Conservation (phyloP, 2,797 vertebrate species). For the Hemibagrus guttatus region DNA sequence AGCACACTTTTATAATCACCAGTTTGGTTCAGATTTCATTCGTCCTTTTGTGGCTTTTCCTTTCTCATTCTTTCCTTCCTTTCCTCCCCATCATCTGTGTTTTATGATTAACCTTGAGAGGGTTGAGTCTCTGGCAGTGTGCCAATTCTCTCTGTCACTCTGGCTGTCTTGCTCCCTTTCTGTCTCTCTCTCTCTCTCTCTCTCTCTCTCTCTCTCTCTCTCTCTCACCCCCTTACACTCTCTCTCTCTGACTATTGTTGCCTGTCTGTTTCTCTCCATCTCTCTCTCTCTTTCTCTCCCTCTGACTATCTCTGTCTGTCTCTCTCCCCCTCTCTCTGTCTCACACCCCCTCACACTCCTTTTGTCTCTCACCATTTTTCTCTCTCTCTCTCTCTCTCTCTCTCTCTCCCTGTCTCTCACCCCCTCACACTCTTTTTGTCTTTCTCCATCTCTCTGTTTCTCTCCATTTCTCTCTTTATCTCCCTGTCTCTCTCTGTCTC, state of each 20-base stretch:
- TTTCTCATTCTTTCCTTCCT: conserved; percentile 15
- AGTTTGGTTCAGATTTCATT: neutral
- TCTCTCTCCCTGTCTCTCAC: too few species aligned
- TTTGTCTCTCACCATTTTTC: too few species aligned
- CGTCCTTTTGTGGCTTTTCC: neutral
- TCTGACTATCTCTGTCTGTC: neutral
- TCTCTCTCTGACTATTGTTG: neutral
- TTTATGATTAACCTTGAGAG: conserved; percentile 41
- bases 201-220: neutral
- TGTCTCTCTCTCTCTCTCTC: neutral
- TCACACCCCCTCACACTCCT: too few species aligned
- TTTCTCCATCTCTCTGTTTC: neutral
- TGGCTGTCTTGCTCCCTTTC: neutral
- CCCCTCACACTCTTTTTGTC: too few species aligned
- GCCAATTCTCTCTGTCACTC: neutral
- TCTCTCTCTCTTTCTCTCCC: neutral
- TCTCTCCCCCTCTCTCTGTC: neutral
- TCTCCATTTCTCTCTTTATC: neutral
- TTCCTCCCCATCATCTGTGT: neutral
- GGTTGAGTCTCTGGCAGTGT: conserved; percentile 17
- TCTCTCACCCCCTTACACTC: neutral
- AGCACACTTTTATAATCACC: neutral
- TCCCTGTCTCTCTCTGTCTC: neutral
- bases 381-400: neutral
- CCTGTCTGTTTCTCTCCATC: neutral